Base-by-base conservation (phyloP, 2,888 invertebrate genomes). In the Aphidius colemani region DNA sequence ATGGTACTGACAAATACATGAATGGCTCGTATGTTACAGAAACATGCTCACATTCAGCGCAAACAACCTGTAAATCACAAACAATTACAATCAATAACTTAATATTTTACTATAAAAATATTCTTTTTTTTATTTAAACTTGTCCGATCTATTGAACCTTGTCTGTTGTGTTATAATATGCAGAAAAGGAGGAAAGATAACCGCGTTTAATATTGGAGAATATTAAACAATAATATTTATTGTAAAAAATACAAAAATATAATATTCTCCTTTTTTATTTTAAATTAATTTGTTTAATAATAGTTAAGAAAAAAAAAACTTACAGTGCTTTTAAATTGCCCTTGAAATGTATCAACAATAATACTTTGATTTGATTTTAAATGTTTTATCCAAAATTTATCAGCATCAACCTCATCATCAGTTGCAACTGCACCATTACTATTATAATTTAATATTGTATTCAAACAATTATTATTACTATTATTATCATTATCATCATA, bases 11-110 rank as follows among this genome's bases (percentile, higher is more conserved):
- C n/a, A 89, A 82, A 76, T 88, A 88, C 88, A 88, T 88, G 72
- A 89, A 89, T 39, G 89, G 88, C 71, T 88, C 88, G 72, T 87
- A 88, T 8, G 88, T 88, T 11, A 88, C 86, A 1, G 88, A 88
- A 11, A 87, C 83, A 74, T 87, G 87, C 64, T 84, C 83, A 75
- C 89, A 89, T 51, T 84, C 84, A 4, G 85, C 85, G 73, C 88
- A 88, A 30, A 87, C 85, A 51, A 88, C 87, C 88, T 88, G 76
- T 2, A 79, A 80, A 69, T 59, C 50, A 71, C 67, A 53, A 13
- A 49, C 43, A 30, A 46, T 46, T 30, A 7, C 4, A 30, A 30
- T 30, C 5, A 30, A 30, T 30, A 30, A 55, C 13, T 56, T 40
- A 1, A 10, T 40, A 58, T 13, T 56, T 18, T 30, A 40, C 10